phyloP scores from a whole-genome alignment of 2,888 invertebrate genomes.

The Sphaerophoria rueppellii region DNA sequence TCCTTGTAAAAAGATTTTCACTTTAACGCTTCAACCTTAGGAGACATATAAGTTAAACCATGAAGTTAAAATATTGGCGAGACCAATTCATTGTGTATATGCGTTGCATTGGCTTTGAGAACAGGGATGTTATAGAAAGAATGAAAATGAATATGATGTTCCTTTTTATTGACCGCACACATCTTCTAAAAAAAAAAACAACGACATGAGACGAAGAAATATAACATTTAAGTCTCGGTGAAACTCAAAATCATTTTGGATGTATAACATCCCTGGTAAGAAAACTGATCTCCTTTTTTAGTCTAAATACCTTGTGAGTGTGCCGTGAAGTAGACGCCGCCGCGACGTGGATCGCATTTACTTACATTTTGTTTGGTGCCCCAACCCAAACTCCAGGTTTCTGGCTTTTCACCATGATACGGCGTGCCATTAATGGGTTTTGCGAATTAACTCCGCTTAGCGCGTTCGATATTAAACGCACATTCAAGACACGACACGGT shows the following conservation, averaged over 20 bases:
- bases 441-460: conserved; percentile 72
- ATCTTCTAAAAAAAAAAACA: no score
- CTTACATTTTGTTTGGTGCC: conserved; percentile 68
- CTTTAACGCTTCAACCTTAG: conserved; percentile 28
- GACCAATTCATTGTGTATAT: background rate
- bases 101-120: conserved; percentile 33
- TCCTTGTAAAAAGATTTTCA: conserved; percentile 60
- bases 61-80: conserved; percentile 24
- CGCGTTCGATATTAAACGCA: conserved; percentile 73
- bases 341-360: conserved; percentile 43
- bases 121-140: conserved; percentile 6
- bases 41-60: conserved; percentile 6
- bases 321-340: conserved; percentile 16
- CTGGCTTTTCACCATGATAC: conserved; percentile 27
- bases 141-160: no score
- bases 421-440: conserved; percentile 72
- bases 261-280: conserved; percentile 35
- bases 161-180: no score
- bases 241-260: background rate
- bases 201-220: no score
- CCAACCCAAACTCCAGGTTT: conserved; percentile 22
- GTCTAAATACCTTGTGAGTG: conserved; percentile 34
- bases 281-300: conserved; percentile 56
- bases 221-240: no score
- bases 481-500: conserved; percentile 28